These are phyloP conservation scores for Tetropium fuscum DNA, from an alignment of 2,888 invertebrate genomes.

Conservation along the genomic window DNA sequence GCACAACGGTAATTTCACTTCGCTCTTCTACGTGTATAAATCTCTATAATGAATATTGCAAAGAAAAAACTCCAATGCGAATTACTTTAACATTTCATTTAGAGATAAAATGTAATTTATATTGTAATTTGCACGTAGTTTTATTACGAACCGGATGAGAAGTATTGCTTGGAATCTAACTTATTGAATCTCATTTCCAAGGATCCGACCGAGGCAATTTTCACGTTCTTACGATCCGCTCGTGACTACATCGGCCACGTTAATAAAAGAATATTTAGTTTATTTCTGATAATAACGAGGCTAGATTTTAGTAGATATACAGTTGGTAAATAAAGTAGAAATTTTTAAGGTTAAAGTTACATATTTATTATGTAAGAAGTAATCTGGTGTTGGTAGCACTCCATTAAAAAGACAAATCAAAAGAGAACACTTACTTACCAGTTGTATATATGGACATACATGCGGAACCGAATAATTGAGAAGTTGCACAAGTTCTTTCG, in stretches of 20 bases:
- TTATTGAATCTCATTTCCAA: slow-evolving; percentile 63
- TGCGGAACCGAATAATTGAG: too few species aligned
- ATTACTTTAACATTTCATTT: slow-evolving; percentile 2
- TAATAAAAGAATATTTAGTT: slow-evolving; percentile 33
- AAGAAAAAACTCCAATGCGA: background rate
- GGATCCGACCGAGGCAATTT: slow-evolving; percentile 59
- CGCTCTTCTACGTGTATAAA: too few species aligned
- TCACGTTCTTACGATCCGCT: slow-evolving; percentile 59
- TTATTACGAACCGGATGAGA: slow-evolving; percentile 58
- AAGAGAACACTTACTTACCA: too few species aligned
- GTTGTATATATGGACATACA: too few species aligned
- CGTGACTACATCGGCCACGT: slow-evolving; percentile 51
- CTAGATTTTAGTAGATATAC: slow-evolving; percentile 5
- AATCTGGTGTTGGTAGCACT: too few species aligned
- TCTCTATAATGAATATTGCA: too few species aligned
- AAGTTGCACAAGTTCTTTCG: too few species aligned
- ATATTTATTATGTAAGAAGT: too few species aligned
- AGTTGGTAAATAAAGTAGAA: background rate
- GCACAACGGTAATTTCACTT: too few species aligned
- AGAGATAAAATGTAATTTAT: slow-evolving; percentile 48
- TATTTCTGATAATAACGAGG: slow-evolving; percentile 13
- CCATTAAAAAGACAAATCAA: too few species aligned
- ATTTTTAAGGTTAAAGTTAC: too few species aligned
- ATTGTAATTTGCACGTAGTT: slow-evolving; percentile 58
- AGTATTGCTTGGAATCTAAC: slow-evolving; percentile 60